Evolutionary conservation across 2,888 invertebrate genomes (phyloP), one percentile per base, ranked within the genome.

Genomic region (Furcula furcula): DNA sequence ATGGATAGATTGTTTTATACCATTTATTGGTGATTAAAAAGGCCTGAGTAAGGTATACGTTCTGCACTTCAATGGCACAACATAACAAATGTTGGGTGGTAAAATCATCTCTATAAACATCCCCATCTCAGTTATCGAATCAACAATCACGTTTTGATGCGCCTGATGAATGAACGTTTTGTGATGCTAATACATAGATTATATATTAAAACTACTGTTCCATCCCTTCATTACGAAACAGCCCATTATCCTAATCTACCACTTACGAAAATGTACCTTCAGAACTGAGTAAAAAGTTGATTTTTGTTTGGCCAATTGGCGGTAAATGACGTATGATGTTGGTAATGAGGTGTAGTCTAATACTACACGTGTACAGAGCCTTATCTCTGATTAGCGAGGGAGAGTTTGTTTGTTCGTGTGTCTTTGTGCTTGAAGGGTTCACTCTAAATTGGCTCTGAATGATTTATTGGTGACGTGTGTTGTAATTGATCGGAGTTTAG

Each of bases 141-240:
- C 55, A 58, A 61, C 73, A 67, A 83, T 83, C 83, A 72, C 56
- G 51, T 60, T 62, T 68, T 78, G 80, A 82, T 80, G 76, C 75
- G 65, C 66, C 59, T 81, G 86, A 86, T 85, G 85, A 86, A 87
- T 82, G 81, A 76, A 83, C 70, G 80, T 79, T 85, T 85, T 86
- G 84, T 84, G 79, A 84, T 85, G 83, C 56, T 68, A 69, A 70
- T 69, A 67, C 80, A 74, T 47, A 75, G 81, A 82, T 84, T 81
- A 79, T 81, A 81, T 80, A 71, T 66, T 71, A 64, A 72, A 65
- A 65, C 60, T 67, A 62, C 66, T 65, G 64, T 67, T 69, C 70
- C 58, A 62, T 64, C 57, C 43, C 46, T 49, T 31, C 27, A 11
- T 4, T 12, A 5, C 9, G 4, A 31, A 36, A 56, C 9, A 5